A percentile compares a stretch with the other conserved stretches of the same genome.
These are phyloP conservation scores for Drosophila pseudotalamancana DNA, from an alignment of 2,888 invertebrate genomes.

Conservation along the genomic window DNA sequence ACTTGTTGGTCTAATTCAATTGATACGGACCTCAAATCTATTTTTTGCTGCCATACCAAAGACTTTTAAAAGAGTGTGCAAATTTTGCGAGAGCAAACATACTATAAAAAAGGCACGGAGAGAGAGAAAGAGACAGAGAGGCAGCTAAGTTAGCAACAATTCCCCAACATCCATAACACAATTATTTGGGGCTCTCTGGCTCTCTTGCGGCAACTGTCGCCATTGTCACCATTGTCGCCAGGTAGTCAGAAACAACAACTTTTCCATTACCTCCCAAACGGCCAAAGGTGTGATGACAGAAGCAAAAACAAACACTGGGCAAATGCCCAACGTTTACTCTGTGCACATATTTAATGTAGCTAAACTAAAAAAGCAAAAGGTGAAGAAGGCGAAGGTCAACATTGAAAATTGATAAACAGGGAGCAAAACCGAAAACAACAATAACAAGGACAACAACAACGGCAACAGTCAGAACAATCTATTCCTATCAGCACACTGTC, in stretches of 20 bases:
- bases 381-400: slow-evolving; percentile 72
- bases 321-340: slow-evolving; percentile 17
- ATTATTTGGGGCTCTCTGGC: slow-evolving; percentile 44
- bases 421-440: slow-evolving; percentile 24
- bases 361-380: slow-evolving; percentile 49
- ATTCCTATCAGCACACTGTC: slow-evolving; percentile 18
- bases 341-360: slow-evolving; percentile 66
- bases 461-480: slow-evolving; percentile 25
- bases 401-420: slow-evolving; percentile 78
- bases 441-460: slow-evolving; percentile 11
- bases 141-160: not conserved
- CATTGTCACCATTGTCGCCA: slow-evolving; percentile 30
- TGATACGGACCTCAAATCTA: slow-evolving; percentile 44
- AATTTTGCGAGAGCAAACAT: not conserved
- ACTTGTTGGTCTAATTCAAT: slow-evolving; percentile 51
- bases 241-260: slow-evolving; percentile 29
- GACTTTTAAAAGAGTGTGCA: slow-evolving; percentile 11
- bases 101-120: not conserved
- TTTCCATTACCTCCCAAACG: slow-evolving; percentile 21
- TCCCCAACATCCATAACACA: slow-evolving; percentile 20
- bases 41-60: slow-evolving; percentile 24
- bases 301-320: slow-evolving; percentile 46
- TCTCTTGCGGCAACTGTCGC: slow-evolving; percentile 13
- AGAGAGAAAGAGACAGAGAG: not conserved
- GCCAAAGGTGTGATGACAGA: slow-evolving; percentile 58